Evolutionary conservation across 2,888 invertebrate genomes (phyloP).

Genomic region (Harpalus rufipes): DNA sequence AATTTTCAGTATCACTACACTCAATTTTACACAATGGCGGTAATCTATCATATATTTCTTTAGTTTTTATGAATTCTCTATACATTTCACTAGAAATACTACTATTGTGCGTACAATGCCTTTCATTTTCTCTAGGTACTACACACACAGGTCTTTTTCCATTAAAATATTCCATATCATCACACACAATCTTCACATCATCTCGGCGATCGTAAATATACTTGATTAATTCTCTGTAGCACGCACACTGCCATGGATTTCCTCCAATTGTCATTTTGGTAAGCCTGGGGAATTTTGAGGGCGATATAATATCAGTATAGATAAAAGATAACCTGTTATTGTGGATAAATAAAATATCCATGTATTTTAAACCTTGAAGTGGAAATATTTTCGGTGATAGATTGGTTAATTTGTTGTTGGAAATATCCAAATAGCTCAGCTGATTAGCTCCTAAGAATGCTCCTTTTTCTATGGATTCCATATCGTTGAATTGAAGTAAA

Average conservation of each 20-base stretch:
- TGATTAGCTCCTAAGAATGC: conserved; percentile 1
- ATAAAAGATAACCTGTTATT: conserved; percentile 21
- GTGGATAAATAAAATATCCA: conserved; percentile 24
- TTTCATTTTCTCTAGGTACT: neutral
- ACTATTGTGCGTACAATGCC: neutral
- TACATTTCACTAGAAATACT: neutral
- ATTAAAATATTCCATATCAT: conserved; percentile 15
- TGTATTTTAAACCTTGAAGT: neutral
- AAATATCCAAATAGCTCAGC: conserved; percentile 26
- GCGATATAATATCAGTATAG: neutral
- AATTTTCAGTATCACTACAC: neutral
- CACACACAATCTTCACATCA: neutral
- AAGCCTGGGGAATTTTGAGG: neutral
- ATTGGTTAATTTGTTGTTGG: conserved; percentile 12
- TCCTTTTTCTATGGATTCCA: conserved; percentile 18
- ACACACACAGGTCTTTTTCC: conserved; percentile 9
- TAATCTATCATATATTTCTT: neutral
- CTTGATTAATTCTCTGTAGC: neutral
- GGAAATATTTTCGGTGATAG: conserved; percentile 14
- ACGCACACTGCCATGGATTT: conserved; percentile 30
- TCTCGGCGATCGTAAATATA: neutral
- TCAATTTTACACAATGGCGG: conserved; percentile 37
- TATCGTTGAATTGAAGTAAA: conserved; percentile 8
- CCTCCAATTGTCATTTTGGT: conserved; percentile 10
- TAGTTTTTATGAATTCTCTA: neutral